phyloP scores from a whole-genome alignment of 35 echinoderm and acorn worm species.

The Acanthaster planci region DNA sequence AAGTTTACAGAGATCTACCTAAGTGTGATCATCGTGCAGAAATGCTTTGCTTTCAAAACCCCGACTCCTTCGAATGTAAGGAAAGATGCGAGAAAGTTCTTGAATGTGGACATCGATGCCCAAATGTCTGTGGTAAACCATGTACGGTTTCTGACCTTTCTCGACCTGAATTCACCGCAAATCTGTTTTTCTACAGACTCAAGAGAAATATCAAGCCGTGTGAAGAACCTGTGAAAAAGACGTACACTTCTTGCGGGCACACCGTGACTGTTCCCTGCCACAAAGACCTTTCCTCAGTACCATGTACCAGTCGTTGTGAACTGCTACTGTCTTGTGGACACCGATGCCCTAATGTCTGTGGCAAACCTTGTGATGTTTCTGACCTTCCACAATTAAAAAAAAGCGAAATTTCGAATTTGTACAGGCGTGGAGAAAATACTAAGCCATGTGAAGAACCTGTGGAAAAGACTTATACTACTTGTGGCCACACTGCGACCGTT shows the following conservation, averaged over 20 bases:
- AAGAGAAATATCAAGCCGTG: not conserved
- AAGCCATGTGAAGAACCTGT: not conserved
- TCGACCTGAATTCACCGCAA: not conserved
- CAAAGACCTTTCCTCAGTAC: not conserved
- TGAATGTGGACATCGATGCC: conserved; percentile 44
- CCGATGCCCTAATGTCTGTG: no score
- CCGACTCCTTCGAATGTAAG: conserved; percentile 33
- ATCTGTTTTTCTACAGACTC: not conserved
- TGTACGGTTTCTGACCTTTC: not conserved
- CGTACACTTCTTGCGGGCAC: not conserved
- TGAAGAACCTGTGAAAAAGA: not conserved
- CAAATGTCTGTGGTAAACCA: conserved; percentile 27
- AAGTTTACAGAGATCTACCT: not conserved
- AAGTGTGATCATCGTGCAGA: not conserved
- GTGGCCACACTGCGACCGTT: not conserved
- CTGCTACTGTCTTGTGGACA: no score
- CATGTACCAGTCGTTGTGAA: not conserved
- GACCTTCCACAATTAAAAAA: not conserved
- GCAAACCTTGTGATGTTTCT: no score
- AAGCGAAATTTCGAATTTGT: not conserved
- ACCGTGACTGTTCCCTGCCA: not conserved
- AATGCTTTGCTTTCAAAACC: not conserved
- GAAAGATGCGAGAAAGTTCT: conserved; percentile 63
- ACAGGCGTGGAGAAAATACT: not conserved
- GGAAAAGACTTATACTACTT: not conserved